Percentiles rank a stretch among this genome's conserved stretches.
Evolutionary conservation across 2,797 vertebrate genomes (phyloP).

Genomic region (Lepilemur ruficaudatus): DNA sequence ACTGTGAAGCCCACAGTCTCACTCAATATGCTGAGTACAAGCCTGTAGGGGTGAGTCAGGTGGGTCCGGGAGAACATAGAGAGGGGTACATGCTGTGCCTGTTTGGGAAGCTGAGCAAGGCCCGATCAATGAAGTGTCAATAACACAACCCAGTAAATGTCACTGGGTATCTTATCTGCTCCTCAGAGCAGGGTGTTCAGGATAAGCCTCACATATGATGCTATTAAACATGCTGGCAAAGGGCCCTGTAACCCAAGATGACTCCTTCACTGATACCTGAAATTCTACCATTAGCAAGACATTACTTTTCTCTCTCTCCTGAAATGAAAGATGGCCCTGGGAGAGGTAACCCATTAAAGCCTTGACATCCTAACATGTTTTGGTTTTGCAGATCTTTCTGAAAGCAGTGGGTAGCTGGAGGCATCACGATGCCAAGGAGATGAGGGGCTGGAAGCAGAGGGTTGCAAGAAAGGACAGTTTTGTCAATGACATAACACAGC

Average conservation of each 20-base stretch:
- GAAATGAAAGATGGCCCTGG: neutral
- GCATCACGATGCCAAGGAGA: neutral
- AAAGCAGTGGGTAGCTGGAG: neutral
- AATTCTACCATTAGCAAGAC: neutral
- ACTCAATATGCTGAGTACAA: neutral
- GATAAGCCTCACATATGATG: neutral
- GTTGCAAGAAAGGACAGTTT: neutral
- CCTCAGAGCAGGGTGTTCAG: neutral
- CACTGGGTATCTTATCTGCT: slow-evolving; percentile 38
- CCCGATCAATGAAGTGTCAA: neutral
- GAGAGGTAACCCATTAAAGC: neutral
- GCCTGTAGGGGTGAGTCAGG: neutral
- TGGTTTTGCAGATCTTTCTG: neutral
- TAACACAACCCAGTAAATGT: slow-evolving; percentile 52
- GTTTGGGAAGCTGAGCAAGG: neutral
- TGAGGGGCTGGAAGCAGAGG: neutral
- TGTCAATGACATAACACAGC: neutral
- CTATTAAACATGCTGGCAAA: neutral
- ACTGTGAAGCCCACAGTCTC: neutral
- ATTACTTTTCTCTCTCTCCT: neutral
- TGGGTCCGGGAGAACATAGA: neutral
- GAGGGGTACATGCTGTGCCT: neutral
- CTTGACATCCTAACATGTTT: neutral
- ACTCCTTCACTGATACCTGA: neutral
- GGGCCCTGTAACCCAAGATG: neutral